These are phyloP conservation scores for Potamilus streckersoni DNA, from an alignment of 1,140 invertebrate species.

Conservation along the genomic window DNA sequence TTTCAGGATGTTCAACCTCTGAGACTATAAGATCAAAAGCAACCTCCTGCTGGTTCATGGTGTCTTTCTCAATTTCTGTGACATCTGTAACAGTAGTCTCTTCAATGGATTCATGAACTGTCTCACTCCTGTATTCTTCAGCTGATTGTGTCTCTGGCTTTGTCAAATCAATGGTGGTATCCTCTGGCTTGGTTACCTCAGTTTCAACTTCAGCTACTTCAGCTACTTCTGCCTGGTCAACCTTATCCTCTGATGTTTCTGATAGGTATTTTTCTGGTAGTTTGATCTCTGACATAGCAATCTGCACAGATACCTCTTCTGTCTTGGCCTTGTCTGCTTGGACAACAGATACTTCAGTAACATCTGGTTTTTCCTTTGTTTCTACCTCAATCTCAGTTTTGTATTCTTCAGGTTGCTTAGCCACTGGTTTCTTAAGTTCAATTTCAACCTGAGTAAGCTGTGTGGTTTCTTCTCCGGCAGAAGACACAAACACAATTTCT, in stretches of 20 bases:
- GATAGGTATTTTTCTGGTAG: slow-evolving; percentile 35
- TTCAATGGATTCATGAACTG: slow-evolving; percentile 1
- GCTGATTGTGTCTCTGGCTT: background rate
- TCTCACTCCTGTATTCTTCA: background rate
- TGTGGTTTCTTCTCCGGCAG: slow-evolving; percentile 27
- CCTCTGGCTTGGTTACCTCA: slow-evolving; percentile 18
- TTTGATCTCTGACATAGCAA: slow-evolving; percentile 34
- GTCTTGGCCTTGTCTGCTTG: slow-evolving; percentile 1
- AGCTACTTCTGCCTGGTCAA: slow-evolving; percentile 26
- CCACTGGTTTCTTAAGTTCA: slow-evolving; percentile 21
- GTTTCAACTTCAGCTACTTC: slow-evolving; percentile 19
- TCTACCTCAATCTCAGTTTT: slow-evolving; percentile 23
- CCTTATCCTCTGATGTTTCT: slow-evolving; percentile 30
- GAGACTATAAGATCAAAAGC: slow-evolving; percentile 18
- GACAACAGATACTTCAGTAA: background rate
- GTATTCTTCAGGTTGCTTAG: slow-evolving; percentile 18
- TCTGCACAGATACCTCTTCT: slow-evolving; percentile 15
- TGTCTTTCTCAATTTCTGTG: background rate
- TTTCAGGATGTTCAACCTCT: too few species aligned
- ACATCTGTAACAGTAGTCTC: slow-evolving; percentile 2
- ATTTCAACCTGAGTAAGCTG: slow-evolving; percentile 31
- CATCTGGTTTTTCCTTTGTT: slow-evolving; percentile 11
- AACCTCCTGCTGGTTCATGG: slow-evolving; percentile 29
- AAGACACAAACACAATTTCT: slow-evolving; percentile 34
- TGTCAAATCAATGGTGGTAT: background rate